Evolutionary conservation across 2,113 vertebrate genomes (phyloP).

Genomic region (Benitochromis conjunctus): DNA sequence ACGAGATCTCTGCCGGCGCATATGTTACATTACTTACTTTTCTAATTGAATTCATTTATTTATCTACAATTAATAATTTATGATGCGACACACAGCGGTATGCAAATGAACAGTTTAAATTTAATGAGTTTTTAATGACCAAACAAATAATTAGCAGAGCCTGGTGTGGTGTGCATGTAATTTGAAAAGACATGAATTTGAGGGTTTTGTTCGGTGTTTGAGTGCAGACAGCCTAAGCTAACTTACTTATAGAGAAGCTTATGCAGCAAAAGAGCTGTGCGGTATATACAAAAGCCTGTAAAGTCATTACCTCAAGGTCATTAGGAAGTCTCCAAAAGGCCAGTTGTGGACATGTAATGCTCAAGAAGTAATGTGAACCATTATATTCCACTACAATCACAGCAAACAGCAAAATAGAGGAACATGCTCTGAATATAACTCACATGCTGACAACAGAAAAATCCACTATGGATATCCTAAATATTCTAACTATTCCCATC

Average conservation of each 20-base stretch:
- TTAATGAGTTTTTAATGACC: slow-evolving; percentile 84
- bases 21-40: slow-evolving; percentile 75
- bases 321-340: slow-evolving; percentile 52
- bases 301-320: slow-evolving; percentile 68
- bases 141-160: slow-evolving; percentile 79
- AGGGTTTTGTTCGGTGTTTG: slow-evolving; percentile 71
- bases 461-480: slow-evolving; percentile 59
- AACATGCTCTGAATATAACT: slow-evolving; percentile 55
- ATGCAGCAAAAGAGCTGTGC: slow-evolving; percentile 28
- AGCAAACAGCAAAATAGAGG: slow-evolving; percentile 60
- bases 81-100: slow-evolving; percentile 77
- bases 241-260: slow-evolving; percentile 60
- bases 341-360: slow-evolving; percentile 45
- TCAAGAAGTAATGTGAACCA: slow-evolving; percentile 51
- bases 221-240: slow-evolving; percentile 50
- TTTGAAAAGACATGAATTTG: slow-evolving; percentile 71
- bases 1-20: slow-evolving; percentile 65
- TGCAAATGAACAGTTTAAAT: slow-evolving; percentile 82
- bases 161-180: slow-evolving; percentile 75
- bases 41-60: slow-evolving; percentile 81
- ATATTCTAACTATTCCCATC: slow-evolving; percentile 79
- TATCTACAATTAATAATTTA: slow-evolving; percentile 82
- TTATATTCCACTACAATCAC: slow-evolving; percentile 48
- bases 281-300: slow-evolving; percentile 32
- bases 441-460: slow-evolving; percentile 70